Base-by-base conservation (phyloP, 2,888 invertebrate species). In the Pammene aurita region DNA sequence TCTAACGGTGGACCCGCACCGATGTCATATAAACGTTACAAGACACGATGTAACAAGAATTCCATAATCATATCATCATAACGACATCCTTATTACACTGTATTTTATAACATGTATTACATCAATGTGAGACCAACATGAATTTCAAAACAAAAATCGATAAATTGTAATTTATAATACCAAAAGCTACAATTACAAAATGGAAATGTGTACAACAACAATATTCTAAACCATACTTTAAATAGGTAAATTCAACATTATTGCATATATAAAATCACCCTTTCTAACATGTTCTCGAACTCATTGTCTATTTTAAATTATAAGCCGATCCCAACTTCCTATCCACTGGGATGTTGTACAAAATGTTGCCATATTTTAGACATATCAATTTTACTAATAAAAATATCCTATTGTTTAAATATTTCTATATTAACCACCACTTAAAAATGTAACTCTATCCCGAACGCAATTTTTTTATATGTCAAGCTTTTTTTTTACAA, bases 361-460 rank as follows among this genome's bases (percentile, higher is more conserved):
- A 86, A 80, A 73, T 80, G 84, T 85, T 87, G 90, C 91, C 90
- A 91, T 90, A 90, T 82, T 78, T 72, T 80, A 88, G 76, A 91
- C 90, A 90, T 90, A 90, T 89, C 89, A 88, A 35, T 79, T 84
- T 81, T 84, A 85, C 84, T 85, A 83, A 88, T 86, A 56, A 65
- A 52, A n/a, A 74, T n/a, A 26, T 2, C 1, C 26, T 26, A 26
- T 26, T 26, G 4, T n/a, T n/a, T 26, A 26, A 26, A 26, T 75
- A 90, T 90, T 90, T 90, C 91, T 83, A 73, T 71, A 76, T 73
- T 72, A 72, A 75, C 1, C 67, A 54, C 61, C 75, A 77, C 75
- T 72, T 72, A 11, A 70, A 75, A 67, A 72, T 70, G 54, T 72
- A 64, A 79, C 67, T 76, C 71, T 64, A 64, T 57, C 71, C 71